Evolutionary conservation across 92 coral and sea anemone genomes (phyloP).

Genomic region (Desmophyllum pertusum): DNA sequence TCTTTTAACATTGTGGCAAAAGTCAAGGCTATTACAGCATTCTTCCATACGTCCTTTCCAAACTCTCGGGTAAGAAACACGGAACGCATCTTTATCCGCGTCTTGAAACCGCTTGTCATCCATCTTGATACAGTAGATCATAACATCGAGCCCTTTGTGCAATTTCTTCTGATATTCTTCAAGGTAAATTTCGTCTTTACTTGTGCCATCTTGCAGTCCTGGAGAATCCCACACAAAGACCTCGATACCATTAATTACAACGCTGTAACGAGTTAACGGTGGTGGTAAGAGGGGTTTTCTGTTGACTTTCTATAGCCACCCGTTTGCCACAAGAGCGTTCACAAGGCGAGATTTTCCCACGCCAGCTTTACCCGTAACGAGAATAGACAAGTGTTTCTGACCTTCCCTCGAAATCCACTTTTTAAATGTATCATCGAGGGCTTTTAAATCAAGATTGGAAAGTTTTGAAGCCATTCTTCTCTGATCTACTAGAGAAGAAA

Average conservation of each 20-base stretch:
- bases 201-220: conserved; percentile 48
- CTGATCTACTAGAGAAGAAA: no score
- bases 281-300: neutral
- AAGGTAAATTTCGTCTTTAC: conserved; percentile 10
- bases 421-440: neutral
- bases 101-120: conserved; percentile 34
- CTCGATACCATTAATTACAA: neutral
- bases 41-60: conserved; percentile 47
- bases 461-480: neutral
- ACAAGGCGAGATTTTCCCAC: conserved; percentile 60
- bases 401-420: neutral
- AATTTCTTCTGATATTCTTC: neutral
- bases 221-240: conserved; percentile 56
- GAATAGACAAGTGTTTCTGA: neutral
- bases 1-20: conserved; percentile 53
- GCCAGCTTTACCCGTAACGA: conserved; percentile 57
- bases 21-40: conserved; percentile 54
- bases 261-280: neutral
- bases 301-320: conserved; percentile 40
- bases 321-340: conserved; percentile 42
- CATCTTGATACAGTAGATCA: conserved; percentile 59
- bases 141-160: conserved; percentile 25
- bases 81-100: conserved; percentile 36
- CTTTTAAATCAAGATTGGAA: neutral
- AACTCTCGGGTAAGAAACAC: conserved; percentile 31